phyloP scores from a whole-genome alignment of 2,888 invertebrate species.

The Cylloceria caligata region DNA sequence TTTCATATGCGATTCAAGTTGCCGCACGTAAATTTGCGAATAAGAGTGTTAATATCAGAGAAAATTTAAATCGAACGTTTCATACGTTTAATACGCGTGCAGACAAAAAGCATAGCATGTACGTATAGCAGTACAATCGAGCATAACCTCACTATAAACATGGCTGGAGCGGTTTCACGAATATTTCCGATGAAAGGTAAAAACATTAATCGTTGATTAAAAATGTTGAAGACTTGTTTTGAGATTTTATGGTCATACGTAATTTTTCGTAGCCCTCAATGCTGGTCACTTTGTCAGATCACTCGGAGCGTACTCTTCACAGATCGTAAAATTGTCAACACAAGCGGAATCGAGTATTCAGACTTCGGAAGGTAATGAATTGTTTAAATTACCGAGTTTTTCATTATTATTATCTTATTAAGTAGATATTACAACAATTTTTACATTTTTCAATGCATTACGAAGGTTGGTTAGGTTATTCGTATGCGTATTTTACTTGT shows the following conservation, averaged over 20 bases:
- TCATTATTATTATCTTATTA: background rate
- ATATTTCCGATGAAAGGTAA: constrained; percentile 70
- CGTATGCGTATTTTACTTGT: no score
- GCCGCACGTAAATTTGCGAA: no score
- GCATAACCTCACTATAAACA: constrained; percentile 65
- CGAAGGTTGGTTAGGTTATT: no score
- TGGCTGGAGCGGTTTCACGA: constrained; percentile 72
- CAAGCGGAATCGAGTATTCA: constrained; percentile 65
- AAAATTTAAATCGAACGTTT: no score
- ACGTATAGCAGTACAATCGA: background rate
- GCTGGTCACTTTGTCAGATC: constrained; percentile 57
- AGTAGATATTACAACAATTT: background rate
- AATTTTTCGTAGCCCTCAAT: constrained; percentile 52
- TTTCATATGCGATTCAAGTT: background rate
- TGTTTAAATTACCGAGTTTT: background rate
- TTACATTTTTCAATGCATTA: no score
- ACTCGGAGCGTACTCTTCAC: constrained; percentile 46
- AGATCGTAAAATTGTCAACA: constrained; percentile 66
- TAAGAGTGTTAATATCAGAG: no score
- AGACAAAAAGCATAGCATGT: constrained; percentile 29
- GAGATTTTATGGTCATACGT: constrained; percentile 6
- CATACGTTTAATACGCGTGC: constrained; percentile 15
- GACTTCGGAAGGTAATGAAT: constrained; percentile 62
- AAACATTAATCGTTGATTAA: constrained; percentile 11
- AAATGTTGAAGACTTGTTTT: background rate